Conservation (phyloP, 1,140 invertebrate genomes). For the Hylyphantes graminicola region DNA sequence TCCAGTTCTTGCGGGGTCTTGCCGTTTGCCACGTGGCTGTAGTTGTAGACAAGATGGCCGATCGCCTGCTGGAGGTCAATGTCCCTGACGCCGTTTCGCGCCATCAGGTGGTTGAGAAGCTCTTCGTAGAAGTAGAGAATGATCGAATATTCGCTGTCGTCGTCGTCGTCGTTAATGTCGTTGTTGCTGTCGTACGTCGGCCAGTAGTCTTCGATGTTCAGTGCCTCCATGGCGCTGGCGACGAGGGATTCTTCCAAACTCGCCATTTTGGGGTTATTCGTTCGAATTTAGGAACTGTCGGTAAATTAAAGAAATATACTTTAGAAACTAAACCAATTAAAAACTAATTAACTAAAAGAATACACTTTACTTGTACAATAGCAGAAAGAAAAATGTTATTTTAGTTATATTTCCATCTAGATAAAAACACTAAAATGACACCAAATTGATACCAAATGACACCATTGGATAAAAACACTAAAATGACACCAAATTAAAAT, state of each 20-base stretch:
- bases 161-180: constrained; percentile 7
- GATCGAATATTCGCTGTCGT: constrained; percentile 36
- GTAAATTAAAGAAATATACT: too few relatives aligned
- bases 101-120: not conserved
- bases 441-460: too few relatives aligned
- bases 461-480: too few relatives aligned
- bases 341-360: too few relatives aligned
- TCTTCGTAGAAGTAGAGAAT: constrained; percentile 40
- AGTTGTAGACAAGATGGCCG: constrained; percentile 10
- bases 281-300: too few relatives aligned
- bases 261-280: not conserved
- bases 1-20: constrained; percentile 26
- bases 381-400: too few relatives aligned
- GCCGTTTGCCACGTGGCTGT: not conserved
- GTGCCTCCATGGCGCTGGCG: constrained; percentile 16
- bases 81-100: not conserved
- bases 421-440: too few relatives aligned
- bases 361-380: too few relatives aligned
- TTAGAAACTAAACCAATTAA: too few relatives aligned
- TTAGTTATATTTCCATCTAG: too few relatives aligned
- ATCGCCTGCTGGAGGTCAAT: constrained; percentile 5
- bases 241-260: constrained; percentile 31
- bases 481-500: too few relatives aligned
- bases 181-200: constrained; percentile 18
- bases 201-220: constrained; percentile 40